Percentiles rank a stretch among this genome's conserved stretches.
phyloP scores from a whole-genome alignment of 2,888 invertebrate genomes.

The Ennomos erosarius region DNA sequence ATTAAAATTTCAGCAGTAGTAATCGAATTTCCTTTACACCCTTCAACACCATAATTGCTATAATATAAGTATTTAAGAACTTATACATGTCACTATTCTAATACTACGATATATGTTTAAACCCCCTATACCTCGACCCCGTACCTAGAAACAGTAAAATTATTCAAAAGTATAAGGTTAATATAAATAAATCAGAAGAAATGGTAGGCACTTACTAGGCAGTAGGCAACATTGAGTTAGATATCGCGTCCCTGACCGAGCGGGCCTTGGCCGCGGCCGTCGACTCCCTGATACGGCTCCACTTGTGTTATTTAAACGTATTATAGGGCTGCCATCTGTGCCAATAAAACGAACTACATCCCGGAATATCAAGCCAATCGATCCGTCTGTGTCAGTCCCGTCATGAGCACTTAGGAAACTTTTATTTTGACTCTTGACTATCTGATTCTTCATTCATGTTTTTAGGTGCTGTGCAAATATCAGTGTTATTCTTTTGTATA shows the following conservation, averaged over 20 bases:
- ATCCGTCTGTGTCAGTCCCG: background rate
- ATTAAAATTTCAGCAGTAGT: too few relatives aligned
- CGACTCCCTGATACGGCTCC: constrained; percentile 58
- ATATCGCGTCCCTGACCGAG: constrained; percentile 78
- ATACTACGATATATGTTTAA: too few relatives aligned
- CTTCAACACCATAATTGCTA: too few relatives aligned
- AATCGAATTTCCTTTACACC: too few relatives aligned
- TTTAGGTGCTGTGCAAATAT: too few relatives aligned
- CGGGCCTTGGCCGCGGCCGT: constrained; percentile 77
- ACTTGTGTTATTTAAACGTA: constrained; percentile 40
- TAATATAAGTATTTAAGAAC: too few relatives aligned
- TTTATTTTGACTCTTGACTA: too few relatives aligned
- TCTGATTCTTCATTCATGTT: too few relatives aligned
- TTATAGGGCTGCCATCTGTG: constrained; percentile 22
- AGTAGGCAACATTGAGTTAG: constrained; percentile 59
- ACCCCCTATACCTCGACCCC: too few relatives aligned
- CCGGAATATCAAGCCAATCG: background rate
- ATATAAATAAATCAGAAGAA: constrained; percentile 8
- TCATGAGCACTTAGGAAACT: too few relatives aligned
- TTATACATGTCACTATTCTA: too few relatives aligned
- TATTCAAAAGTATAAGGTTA: background rate
- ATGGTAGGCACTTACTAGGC: constrained; percentile 12
- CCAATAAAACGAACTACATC: background rate
- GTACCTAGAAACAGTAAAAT: background rate
- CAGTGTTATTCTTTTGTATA: too few relatives aligned